Percentiles rank a stretch among this genome's conserved stretches.
These are phyloP conservation scores for Pteromalus puparum DNA, from an alignment of 1,140 invertebrate genomes.

Conservation along the genomic window DNA sequence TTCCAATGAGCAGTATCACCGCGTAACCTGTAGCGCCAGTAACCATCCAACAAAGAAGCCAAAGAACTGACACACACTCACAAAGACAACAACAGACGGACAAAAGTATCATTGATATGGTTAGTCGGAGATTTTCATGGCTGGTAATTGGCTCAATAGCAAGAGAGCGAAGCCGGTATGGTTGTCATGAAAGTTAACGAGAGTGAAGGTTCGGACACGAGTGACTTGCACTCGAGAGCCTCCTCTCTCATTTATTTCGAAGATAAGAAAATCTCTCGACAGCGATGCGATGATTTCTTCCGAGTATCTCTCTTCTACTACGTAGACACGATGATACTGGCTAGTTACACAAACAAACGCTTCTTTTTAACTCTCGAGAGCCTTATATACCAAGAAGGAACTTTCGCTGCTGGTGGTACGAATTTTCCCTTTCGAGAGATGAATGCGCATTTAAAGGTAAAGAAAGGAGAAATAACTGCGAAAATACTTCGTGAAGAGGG, in stretches of 20 bases:
- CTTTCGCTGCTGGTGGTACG: not conserved
- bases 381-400: not conserved
- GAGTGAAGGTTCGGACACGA: slow-evolving; percentile 26
- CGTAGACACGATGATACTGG: too few species aligned
- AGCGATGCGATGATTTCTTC: not conserved
- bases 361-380: not conserved
- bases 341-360: not conserved
- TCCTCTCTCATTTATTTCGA: not conserved
- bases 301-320: not conserved
- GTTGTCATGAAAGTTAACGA: slow-evolving; percentile 34
- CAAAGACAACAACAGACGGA: too few species aligned
- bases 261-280: not conserved
- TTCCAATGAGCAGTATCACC: not conserved
- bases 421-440: not conserved
- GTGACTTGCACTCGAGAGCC: slow-evolving; percentile 12
- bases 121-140: not conserved
- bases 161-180: not conserved
- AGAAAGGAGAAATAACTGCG: too few species aligned
- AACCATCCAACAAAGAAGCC: not conserved
- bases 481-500: too few species aligned
- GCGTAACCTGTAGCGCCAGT: too few species aligned
- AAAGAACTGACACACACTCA: not conserved
- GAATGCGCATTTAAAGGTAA: not conserved
- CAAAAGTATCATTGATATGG: not conserved
- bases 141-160: slow-evolving; percentile 4